Evolutionary conservation across 2,797 vertebrate genomes (phyloP).

Genomic region (Chaenodraco wilsoni): DNA sequence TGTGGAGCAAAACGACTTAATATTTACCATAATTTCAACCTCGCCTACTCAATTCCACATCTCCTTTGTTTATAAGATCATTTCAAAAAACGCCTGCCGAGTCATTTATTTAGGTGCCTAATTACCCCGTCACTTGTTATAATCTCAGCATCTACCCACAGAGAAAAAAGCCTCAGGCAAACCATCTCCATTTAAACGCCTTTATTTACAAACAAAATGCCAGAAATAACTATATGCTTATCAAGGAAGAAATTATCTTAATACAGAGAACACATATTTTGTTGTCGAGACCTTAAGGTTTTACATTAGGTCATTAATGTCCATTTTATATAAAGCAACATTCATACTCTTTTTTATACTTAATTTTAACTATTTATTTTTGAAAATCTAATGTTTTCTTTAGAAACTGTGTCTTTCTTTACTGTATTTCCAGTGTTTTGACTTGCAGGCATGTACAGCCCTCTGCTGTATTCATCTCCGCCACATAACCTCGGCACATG

Average conservation of each 20-base stretch:
- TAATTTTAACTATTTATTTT: background rate
- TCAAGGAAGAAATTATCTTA: too few relatives aligned
- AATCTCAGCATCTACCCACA: background rate
- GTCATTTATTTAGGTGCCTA: constrained; percentile 8
- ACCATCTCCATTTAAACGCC: constrained; percentile 4
- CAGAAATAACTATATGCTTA: background rate
- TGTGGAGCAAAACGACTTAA: background rate
- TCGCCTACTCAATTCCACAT: background rate
- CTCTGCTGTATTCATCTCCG: constrained; percentile 51
- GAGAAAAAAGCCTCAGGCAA: constrained; percentile 17
- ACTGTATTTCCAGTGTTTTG: constrained; percentile 21
- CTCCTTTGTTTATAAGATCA: background rate
- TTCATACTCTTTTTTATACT: too few relatives aligned
- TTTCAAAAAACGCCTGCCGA: constrained; percentile 16
- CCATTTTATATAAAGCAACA: background rate
- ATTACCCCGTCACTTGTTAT: constrained; percentile 12
- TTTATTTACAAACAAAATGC: constrained; percentile 7
- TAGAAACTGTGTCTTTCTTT: constrained; percentile 1
- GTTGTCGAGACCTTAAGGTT: background rate
- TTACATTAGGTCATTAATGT: background rate
- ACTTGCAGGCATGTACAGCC: constrained; percentile 37
- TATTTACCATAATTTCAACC: background rate
- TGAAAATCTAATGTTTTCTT: constrained; percentile 4
- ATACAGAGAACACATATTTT: too few relatives aligned
- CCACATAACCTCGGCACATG: constrained; percentile 52